phyloP scores from a whole-genome alignment of 2,888 invertebrate species.

The Polietes domitor region DNA sequence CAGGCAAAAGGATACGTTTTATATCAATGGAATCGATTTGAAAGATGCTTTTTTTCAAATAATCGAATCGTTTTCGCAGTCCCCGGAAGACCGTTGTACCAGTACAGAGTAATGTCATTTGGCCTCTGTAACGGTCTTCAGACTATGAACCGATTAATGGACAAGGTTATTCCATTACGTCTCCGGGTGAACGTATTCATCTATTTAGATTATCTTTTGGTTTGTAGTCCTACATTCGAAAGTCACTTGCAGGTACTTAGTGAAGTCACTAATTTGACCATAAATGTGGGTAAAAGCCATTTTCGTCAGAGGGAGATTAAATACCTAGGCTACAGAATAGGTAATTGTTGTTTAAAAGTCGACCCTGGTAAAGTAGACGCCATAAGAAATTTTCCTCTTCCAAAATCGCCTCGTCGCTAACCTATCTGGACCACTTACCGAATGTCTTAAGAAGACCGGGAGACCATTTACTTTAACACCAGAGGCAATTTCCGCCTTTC shows the following conservation, averaged over 20 bases:
- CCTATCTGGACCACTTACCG: slow-evolving; percentile 44
- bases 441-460: slow-evolving; percentile 38
- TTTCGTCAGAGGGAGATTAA: slow-evolving; percentile 45
- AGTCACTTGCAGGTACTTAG: neutral
- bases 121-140: slow-evolving; percentile 26
- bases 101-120: slow-evolving; percentile 31
- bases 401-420: slow-evolving; percentile 35
- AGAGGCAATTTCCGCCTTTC: slow-evolving; percentile 25
- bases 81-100: slow-evolving; percentile 29
- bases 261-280: slow-evolving; percentile 36
- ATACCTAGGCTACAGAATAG: slow-evolving; percentile 46
- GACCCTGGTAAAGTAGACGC: slow-evolving; percentile 50
- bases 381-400: slow-evolving; percentile 40
- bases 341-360: slow-evolving; percentile 37
- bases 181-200: slow-evolving; percentile 40
- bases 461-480: slow-evolving; percentile 19
- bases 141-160: slow-evolving; percentile 12
- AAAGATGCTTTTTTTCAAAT: slow-evolving; percentile 58
- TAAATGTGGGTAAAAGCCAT: slow-evolving; percentile 39
- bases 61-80: slow-evolving; percentile 67
- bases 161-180: slow-evolving; percentile 25
- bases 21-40: slow-evolving; percentile 42
- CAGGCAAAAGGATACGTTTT: slow-evolving; percentile 30
- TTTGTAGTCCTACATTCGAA: slow-evolving; percentile 23
- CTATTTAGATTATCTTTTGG: slow-evolving; percentile 33